Percentiles rank a stretch among this genome's conserved stretches.
Evolutionary conservation across 2,888 invertebrate species (phyloP).

Genomic region (Athalia cordata): DNA sequence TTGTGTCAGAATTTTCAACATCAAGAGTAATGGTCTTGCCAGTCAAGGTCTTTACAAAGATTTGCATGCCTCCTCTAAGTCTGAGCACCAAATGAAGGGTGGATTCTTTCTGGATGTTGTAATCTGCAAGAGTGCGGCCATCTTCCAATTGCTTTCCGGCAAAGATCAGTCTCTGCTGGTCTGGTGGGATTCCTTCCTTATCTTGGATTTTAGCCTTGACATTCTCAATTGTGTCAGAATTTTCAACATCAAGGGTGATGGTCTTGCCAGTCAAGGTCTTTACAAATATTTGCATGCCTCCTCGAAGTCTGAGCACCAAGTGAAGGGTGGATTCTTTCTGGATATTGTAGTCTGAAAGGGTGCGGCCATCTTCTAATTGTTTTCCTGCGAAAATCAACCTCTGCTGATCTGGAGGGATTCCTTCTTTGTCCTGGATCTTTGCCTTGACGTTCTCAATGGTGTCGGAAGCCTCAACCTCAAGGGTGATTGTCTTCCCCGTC

Average conservation of each 20-base stretch:
- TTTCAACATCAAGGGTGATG: conserved; percentile 56
- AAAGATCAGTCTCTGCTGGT: conserved; percentile 57
- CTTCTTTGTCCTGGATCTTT: conserved; percentile 48
- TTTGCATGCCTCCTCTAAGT: conserved; percentile 55
- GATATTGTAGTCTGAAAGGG: conserved; percentile 48
- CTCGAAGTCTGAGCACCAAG: conserved; percentile 45
- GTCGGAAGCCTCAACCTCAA: conserved; percentile 48
- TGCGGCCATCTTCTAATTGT: conserved; percentile 48
- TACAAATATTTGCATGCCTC: conserved; percentile 57
- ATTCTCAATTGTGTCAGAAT: conserved; percentile 57
- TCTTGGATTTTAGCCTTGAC: conserved; percentile 58
- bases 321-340: conserved; percentile 50
- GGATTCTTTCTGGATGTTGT: conserved; percentile 58
- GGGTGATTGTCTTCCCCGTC: conserved; percentile 55
- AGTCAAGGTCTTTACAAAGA: conserved; percentile 57
- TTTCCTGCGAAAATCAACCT: conserved; percentile 48
- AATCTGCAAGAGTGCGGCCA: conserved; percentile 56
- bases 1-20: conserved; percentile 48
- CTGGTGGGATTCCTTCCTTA: conserved; percentile 56
- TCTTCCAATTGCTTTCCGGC: conserved; percentile 57
- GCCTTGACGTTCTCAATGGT: conserved; percentile 48
- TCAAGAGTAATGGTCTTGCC: conserved; percentile 54
- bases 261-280: conserved; percentile 57
- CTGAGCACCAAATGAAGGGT: conserved; percentile 57
- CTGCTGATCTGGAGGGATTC: conserved; percentile 49